Evolutionary conservation across 2,888 invertebrate species (phyloP), one percentile per base, ranked within the genome.

Genomic region (Ellobium chinense): DNA sequence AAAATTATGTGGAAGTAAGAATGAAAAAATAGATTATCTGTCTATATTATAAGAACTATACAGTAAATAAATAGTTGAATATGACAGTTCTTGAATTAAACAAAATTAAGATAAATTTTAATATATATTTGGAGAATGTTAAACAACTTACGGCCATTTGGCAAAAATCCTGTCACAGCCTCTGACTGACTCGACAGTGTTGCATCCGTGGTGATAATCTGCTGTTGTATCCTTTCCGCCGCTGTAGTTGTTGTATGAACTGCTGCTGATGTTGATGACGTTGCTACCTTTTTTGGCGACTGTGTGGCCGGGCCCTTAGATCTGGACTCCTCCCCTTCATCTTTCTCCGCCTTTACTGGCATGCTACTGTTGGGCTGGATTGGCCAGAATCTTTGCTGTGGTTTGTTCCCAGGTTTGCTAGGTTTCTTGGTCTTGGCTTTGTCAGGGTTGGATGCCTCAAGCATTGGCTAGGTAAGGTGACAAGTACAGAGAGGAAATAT

Each of bases 301-400:
- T 74, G 54, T 9, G 63, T n/a, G 0, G 68, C 3, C 2, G 65
- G 58, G 34, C 37, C 36, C n/a, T 34, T 63, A 18, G 29, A 2
- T 21, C 36, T 5, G 65, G 21, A 72, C n/a, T 66, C 65, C 27
- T 75, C 75, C 5, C 37, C 24, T 1, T 74, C 74, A 14, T 72
- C 75, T 34, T 60, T 46, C 7, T 39, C 70, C 18, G 72, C 72
- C n/a, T 65, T 54, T n/a, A n/a, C n/a, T n/a, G n/a, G n/a, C 56
- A 83, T 84, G 24, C 88, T 85, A 81, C 88, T 89, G 37, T 95
- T 95, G 84, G 96, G 94, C 75, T 95, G 95, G 86, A 96, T 95
- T 0, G 96, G 95, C 96, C 96, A 96, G 91, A 96, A 96, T 86
- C 96, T 92, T 90, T 95, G 95, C 89, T 95, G 95, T 82, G 95